phyloP scores from a whole-genome alignment of 2,113 vertebrate genomes.

The Galbula dea region DNA sequence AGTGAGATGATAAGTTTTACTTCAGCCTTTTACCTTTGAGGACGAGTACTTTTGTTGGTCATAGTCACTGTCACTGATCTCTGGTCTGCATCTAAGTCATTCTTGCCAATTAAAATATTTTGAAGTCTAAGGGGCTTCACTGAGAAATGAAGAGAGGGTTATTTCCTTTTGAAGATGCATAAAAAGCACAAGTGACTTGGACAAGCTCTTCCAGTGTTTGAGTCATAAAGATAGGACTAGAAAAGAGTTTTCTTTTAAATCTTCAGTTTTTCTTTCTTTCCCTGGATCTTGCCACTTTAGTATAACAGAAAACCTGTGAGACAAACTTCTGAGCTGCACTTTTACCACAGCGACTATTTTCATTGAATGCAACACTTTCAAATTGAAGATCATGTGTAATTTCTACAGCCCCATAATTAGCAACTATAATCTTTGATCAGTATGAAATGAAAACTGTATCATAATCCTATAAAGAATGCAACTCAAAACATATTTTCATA shows the following conservation, averaged over 20 bases:
- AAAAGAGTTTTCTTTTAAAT: neutral
- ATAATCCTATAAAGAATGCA: neutral
- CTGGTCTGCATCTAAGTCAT: neutral
- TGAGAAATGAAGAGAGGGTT: neutral
- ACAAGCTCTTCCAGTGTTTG: neutral
- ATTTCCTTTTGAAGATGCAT: neutral
- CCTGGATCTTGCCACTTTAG: neutral
- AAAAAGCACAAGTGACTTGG: neutral
- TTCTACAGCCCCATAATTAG: neutral
- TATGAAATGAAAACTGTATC: neutral
- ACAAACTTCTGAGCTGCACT: neutral
- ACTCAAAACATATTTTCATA: neutral
- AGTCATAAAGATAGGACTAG: neutral
- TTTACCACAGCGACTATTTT: neutral
- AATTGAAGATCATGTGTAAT: neutral
- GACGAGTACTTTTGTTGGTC: neutral
- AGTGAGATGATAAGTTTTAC: neutral
- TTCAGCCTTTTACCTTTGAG: neutral
- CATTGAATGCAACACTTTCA: neutral
- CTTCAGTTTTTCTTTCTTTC: neutral
- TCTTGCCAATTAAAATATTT: neutral
- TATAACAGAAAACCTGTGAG: neutral
- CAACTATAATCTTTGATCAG: neutral
- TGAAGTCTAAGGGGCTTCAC: neutral
- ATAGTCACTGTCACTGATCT: neutral